These are phyloP conservation scores for Epinotia brunnichana DNA, from an alignment of 2,888 invertebrate genomes.

Conservation along the genomic window DNA sequence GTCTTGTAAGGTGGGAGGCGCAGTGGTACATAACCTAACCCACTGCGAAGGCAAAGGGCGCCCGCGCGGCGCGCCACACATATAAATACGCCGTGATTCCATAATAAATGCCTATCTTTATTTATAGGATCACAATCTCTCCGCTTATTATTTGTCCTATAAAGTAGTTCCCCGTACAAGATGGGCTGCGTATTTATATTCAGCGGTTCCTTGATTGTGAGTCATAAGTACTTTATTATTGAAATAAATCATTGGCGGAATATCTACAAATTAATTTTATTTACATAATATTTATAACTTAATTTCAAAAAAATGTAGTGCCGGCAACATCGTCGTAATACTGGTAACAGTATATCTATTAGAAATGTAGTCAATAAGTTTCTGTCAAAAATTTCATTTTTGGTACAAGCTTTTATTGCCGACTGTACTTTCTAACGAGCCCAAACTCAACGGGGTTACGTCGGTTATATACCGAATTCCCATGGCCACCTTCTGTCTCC, in stretches of 20 bases:
- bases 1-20: slow-evolving; percentile 77
- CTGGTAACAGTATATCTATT: too few relatives aligned
- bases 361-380: too few relatives aligned
- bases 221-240: not conserved
- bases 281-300: too few relatives aligned
- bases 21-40: slow-evolving; percentile 68
- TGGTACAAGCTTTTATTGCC: too few relatives aligned
- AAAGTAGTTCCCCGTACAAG: slow-evolving; percentile 16
- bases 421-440: too few relatives aligned
- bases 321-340: too few relatives aligned
- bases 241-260: not conserved
- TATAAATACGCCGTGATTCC: slow-evolving; percentile 49
- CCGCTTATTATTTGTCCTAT: slow-evolving; percentile 41
- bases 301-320: too few relatives aligned
- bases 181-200: slow-evolving; percentile 18
- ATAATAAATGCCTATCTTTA: slow-evolving; percentile 45
- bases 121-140: slow-evolving; percentile 42
- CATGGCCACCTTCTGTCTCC: too few relatives aligned
- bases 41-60: slow-evolving; percentile 65
- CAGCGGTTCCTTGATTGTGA: slow-evolving; percentile 14
- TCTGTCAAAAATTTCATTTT: too few relatives aligned
- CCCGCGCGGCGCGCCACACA: slow-evolving; percentile 56
- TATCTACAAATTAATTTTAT: not conserved
- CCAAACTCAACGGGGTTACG: too few relatives aligned
- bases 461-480: too few relatives aligned